A percentile compares a stretch with the other conserved stretches of the same genome.
phyloP scores from a whole-genome alignment of 2,797 vertebrate genomes.

The Sebastes variabilis region DNA sequence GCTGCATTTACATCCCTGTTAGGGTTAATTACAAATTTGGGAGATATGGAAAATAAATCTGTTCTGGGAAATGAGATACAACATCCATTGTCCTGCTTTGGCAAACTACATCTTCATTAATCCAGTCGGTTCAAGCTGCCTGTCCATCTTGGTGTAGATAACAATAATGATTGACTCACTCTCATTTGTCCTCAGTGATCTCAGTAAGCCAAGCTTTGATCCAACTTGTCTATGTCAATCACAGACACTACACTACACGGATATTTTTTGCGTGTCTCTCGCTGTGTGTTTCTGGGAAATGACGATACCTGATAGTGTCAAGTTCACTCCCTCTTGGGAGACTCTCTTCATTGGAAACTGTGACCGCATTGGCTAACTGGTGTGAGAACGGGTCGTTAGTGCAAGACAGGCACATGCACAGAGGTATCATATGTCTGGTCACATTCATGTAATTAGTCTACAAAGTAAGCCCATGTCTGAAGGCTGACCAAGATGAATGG shows the following conservation, averaged over 20 bases:
- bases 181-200: constrained; percentile 44
- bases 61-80: constrained; percentile 30
- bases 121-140: constrained; percentile 7
- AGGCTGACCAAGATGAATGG: constrained; percentile 46
- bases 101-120: constrained; percentile 26
- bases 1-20: neutral
- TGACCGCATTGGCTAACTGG: constrained; percentile 56
- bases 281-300: constrained; percentile 49
- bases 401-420: constrained; percentile 26
- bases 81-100: constrained; percentile 25
- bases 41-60: constrained; percentile 36
- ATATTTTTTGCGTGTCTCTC: constrained; percentile 31
- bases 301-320: constrained; percentile 63
- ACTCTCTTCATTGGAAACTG: constrained; percentile 67
- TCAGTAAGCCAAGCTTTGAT: constrained; percentile 43
- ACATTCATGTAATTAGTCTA: constrained; percentile 70
- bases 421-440: constrained; percentile 65
- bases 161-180: constrained; percentile 31
- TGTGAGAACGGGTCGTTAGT: constrained; percentile 59
- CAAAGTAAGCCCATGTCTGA: constrained; percentile 48
- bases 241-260: constrained; percentile 1
- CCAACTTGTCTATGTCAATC: constrained; percentile 34
- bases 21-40: constrained; percentile 16
- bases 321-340: constrained; percentile 37
- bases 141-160: constrained; percentile 38